Evolutionary conservation across 1,140 invertebrate species (phyloP).

Genomic region (Psilanteris sp.): DNA sequence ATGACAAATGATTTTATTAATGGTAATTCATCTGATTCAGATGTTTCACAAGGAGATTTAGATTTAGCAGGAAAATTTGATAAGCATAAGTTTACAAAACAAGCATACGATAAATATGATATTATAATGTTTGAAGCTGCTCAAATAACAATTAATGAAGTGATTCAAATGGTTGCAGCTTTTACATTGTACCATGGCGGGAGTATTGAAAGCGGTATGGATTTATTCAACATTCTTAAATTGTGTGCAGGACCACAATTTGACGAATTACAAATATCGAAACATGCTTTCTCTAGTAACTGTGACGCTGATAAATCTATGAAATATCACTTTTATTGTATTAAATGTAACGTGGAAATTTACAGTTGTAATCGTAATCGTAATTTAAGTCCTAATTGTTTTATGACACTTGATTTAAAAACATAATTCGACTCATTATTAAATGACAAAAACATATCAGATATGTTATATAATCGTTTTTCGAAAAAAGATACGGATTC

Average conservation of each 20-base stretch:
- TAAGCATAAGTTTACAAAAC: no score
- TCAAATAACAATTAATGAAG: no score
- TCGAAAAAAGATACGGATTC: neutral
- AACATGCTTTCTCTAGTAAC: constrained; percentile 9
- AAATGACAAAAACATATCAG: constrained; percentile 8
- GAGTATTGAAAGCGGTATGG: neutral
- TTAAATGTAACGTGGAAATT: constrained; percentile 9
- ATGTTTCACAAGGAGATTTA: no score
- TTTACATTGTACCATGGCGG: no score
- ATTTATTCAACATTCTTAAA: constrained; percentile 20
- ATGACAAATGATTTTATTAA: no score
- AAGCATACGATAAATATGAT: no score
- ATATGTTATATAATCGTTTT: neutral
- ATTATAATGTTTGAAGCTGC: no score
- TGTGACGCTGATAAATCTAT: constrained; percentile 4
- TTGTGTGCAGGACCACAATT: constrained; percentile 23
- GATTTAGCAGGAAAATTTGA: no score
- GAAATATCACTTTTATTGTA: constrained; percentile 33
- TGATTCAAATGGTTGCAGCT: no score
- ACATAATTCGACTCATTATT: constrained; percentile 4
- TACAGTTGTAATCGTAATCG: constrained; percentile 1
- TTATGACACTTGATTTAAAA: constrained; percentile 14
- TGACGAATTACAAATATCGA: constrained; percentile 14
- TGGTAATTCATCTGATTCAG: no score
- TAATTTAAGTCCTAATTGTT: constrained; percentile 12